Conservation (phyloP, 2,888 invertebrate species). For the Phragmatobia fuliginosa region DNA sequence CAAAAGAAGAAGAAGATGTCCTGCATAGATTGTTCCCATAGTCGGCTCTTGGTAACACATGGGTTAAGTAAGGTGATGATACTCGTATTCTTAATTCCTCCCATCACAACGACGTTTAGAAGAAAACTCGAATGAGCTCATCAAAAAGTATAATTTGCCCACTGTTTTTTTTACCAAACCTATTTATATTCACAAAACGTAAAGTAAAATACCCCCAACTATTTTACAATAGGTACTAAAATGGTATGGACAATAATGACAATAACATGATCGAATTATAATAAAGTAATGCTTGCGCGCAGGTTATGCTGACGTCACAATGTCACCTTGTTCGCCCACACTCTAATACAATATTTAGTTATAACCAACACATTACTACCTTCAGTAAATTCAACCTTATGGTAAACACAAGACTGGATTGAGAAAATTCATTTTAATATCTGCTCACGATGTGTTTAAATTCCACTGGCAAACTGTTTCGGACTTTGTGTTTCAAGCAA, state of each 20-base stretch:
- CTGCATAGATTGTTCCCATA: no score
- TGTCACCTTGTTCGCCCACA: constrained; percentile 69
- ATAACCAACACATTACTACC: constrained; percentile 33
- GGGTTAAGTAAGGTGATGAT: no score
- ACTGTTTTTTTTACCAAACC: neutral
- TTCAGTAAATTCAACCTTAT: constrained; percentile 35
- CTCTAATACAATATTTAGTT: constrained; percentile 50
- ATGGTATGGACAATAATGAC: constrained; percentile 29
- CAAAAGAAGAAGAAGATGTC: no score
- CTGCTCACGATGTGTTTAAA: constrained; percentile 22
- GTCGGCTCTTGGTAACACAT: no score
- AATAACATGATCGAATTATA: constrained; percentile 41
- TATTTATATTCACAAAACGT: constrained; percentile 2
- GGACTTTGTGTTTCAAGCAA: constrained; percentile 24
- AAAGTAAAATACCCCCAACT: neutral
- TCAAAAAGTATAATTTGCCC: neutral
- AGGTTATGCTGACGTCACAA: constrained; percentile 64
- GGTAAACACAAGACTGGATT: neutral
- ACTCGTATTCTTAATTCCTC: no score
- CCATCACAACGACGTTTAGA: no score
- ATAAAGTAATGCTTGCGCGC: constrained; percentile 38
- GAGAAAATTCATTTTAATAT: constrained; percentile 23
- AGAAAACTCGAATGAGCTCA: no score
- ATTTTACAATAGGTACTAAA: constrained; percentile 16
- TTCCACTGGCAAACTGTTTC: constrained; percentile 20